Evolutionary conservation across 2,888 invertebrate genomes (phyloP).

Genomic region (Seira ritae): DNA sequence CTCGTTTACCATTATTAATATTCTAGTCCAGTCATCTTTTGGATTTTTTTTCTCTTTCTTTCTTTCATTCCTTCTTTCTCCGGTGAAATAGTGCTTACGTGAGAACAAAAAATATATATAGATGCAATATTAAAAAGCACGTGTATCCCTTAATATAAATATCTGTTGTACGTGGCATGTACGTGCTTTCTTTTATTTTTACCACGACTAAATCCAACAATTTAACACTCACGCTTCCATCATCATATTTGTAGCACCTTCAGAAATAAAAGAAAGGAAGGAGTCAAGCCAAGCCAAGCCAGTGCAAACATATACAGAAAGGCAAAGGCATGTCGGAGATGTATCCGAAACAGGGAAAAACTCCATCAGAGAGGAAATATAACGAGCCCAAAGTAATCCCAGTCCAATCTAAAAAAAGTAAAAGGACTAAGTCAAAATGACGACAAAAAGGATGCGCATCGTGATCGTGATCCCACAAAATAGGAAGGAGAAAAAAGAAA

Average conservation of each 20-base stretch:
- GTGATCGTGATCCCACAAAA: constrained; percentile 14
- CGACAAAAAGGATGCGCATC: constrained; percentile 55
- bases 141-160: constrained; percentile 32
- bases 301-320: not conserved
- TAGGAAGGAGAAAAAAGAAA: no score
- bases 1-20: constrained; percentile 57
- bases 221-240: constrained; percentile 41
- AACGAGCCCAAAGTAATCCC: constrained; percentile 55
- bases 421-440: constrained; percentile 54
- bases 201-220: constrained; percentile 57
- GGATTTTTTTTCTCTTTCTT: constrained; percentile 50
- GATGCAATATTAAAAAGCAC: constrained; percentile 51
- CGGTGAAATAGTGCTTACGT: constrained; percentile 3
- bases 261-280: constrained; percentile 25
- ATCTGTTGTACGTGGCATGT: constrained; percentile 16
- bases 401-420: constrained; percentile 62
- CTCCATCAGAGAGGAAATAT: constrained; percentile 17
- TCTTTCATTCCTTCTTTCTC: constrained; percentile 23
- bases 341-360: no score
- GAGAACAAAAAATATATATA: constrained; percentile 27
- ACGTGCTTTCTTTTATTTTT: constrained; percentile 18
- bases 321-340: not conserved
- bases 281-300: not conserved
- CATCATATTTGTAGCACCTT: constrained; percentile 10
- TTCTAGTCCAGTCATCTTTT: constrained; percentile 61